Base-by-base conservation (phyloP, 1,140 invertebrate species). In the Bombus breviceps region DNA sequence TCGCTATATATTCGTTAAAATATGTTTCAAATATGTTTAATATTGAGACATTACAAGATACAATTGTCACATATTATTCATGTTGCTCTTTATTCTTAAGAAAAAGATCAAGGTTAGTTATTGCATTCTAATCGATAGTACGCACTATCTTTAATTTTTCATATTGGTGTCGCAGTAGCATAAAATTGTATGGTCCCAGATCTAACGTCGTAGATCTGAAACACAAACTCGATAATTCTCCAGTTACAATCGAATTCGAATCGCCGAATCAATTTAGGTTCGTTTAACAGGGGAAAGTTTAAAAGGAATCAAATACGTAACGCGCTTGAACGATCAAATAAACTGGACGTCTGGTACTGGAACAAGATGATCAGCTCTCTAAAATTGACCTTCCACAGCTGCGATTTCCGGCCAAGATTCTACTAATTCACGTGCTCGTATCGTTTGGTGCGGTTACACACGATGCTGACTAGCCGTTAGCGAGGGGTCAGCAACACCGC, bases 401-500 rank as follows among this genome's bases (percentile, higher is more conserved):
- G 68, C 18, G 34, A 32, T 75, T 82, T 75, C 57, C 39, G n/a
- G 15, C 32, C 34, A 81, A 18, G 68, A 78, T 83, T 89, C 53
- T 80, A 81, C 41, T 81, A 73, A 85, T 85, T 34, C 66, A 41
- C 25, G 43, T 74, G 34, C 43, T 77, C 73, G 32, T 41, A 75
- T 32, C 41, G 39, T 8, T 62, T 47, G 37, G 28, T 72, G 22
- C 41, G 39, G 62, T 81, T 69, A 75, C n/a, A 69, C 72, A 39
- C 53, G 76, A 78, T 34, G 71, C 80, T 83, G 66, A 62, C 69
- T 62, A 64, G 39, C 59, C 73, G 28, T 28, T 32, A 22, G 32
- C 81, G 37, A 90, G 74, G 74, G 87, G 78, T 86, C 74, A 86
- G 75, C 66, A 37, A 88, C 80, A 89, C 83, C 64, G 83, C 3